Evolutionary conservation across 2,888 invertebrate species (phyloP), one percentile per base, ranked within the genome.

Genomic region (Allacma fusca): DNA sequence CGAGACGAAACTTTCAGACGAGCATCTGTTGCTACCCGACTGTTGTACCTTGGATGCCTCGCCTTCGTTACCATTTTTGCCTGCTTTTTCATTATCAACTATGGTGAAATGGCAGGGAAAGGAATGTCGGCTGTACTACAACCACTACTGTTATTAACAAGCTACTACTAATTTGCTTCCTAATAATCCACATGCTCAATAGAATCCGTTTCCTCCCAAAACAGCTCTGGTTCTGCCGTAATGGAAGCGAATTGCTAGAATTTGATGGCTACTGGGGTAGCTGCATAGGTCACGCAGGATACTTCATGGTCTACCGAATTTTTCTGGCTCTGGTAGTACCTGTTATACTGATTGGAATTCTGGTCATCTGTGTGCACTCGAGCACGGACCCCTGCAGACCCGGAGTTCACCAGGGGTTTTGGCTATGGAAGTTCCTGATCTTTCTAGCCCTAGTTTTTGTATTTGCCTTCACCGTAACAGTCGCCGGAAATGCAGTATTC

Each of bases 231-330:
- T 26, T 29, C 19, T 67, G 67, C 29, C 29, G 26, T 9, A 4
- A 28, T 1, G 7, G 28, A 1, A 28, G n/a, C 19, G 16, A 67
- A 1, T n/a, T 7, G 16, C 26, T 67, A 4, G 19, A 29, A 19
- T 67, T 67, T 29, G 67, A 29, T 1, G 34, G 67, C 13, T 67
- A 29, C 16, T 67, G 67, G 67, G 67, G 34, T 1, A 19, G 1
- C 29, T 67, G 67, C n/a, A 28, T 21, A 19, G 67, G 67, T 7
- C 67, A 67, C n/a, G 67, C 29, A 13, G 67, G 67, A 1, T 67
- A 67, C 34, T 67, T 67, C 29, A 67, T 67, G 67, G 67, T 67
- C 1, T 67, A 67, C 67, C 1, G 67, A 26, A 67, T 67, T 13
- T 67, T 67, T 34, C n/a, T 67, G 19, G 28, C 67, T 9, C 23